Evolutionary conservation across 2,797 vertebrate genomes (phyloP), one percentile per base, ranked within the genome.

Genomic region (Lindbergichthys nudifrons): DNA sequence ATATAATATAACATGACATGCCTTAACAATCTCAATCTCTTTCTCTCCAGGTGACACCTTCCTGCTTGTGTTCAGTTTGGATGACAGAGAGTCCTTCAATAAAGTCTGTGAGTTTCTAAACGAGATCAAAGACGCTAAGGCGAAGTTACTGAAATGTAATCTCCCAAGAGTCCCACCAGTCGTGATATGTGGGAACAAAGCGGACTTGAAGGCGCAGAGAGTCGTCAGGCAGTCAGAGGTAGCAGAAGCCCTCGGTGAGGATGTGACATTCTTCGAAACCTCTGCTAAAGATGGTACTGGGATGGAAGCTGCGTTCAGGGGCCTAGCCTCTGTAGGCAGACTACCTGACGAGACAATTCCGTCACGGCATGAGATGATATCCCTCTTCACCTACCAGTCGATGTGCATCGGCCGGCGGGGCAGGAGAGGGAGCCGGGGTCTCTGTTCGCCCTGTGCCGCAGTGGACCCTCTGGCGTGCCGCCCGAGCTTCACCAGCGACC

Each of bases 401-500:
- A 48, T 93, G 79, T 90, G 89, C 73, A 45, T 77, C 16, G 63
- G 68, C 21, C 82, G 73, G 77, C 74, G 84, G 2, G 88, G 87
- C 61, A 78, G 91, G 60, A 74, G 86, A n/a, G 62, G 81, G 30
- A 86, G 80, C 16, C 70, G 79, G 16, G 81, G 56, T 1, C 23
- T 36, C 23, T 67, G 77, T 5, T 86, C 78, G 72, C 92, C 94
- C 3, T 92, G 91, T 4, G 94, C 92, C 54, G 92, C 93, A 21
- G 70, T 93, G 70, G 93, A 93, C n/a, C 91, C 93, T 0, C 72
- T 90, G 39, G 93, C 93, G 26, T 89, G 89, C 16, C 92, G 94
- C 39, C 94, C 94, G 30, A 95, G 94, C 79, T 94, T 94, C 87
- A 89, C 81, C 80, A 94, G 91, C 67, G 94, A 95, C 86, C 86